phyloP scores from a whole-genome alignment of 1,140 invertebrate species.

The Eueides isabella region DNA sequence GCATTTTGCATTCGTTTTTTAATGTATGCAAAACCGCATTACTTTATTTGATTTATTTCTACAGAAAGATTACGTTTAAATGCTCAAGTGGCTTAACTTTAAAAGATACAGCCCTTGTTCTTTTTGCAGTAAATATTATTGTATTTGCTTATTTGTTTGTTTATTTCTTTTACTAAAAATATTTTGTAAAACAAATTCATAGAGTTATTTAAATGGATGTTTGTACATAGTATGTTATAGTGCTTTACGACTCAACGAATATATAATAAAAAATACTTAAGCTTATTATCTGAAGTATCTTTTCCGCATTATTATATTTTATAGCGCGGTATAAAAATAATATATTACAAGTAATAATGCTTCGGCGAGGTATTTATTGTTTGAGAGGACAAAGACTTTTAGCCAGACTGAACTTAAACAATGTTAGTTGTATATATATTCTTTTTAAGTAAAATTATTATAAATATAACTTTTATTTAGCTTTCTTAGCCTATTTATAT shows the following conservation, averaged over 20 bases:
- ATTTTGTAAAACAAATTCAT: not conserved
- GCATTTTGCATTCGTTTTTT: slow-evolving; percentile 40
- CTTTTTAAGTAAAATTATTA: not conserved
- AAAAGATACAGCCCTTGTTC: not conserved
- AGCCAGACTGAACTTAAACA: not conserved
- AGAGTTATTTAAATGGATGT: not conserved
- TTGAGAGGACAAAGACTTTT: slow-evolving; percentile 2
- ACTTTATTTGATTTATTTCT: slow-evolving; percentile 35
- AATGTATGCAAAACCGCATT: slow-evolving; percentile 37
- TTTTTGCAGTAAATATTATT: slow-evolving; percentile 1
- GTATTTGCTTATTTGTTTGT: not conserved
- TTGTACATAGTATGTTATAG: not conserved
- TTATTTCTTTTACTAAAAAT: not conserved
- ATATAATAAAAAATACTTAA: not conserved
- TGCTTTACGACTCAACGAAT: not conserved
- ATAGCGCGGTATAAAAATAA: not conserved
- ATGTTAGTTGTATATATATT: not conserved
- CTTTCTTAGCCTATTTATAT: too few species aligned
- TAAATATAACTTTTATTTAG: too few species aligned
- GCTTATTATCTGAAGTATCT: not conserved
- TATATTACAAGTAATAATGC: not conserved
- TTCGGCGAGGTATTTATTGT: not conserved
- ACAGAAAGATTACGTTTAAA: slow-evolving; percentile 18
- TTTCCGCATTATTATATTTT: slow-evolving; percentile 10
- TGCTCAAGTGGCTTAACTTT: not conserved